These are phyloP conservation scores for Molossus alvarezi DNA, from an alignment of 2,797 vertebrate species.

Conservation along the genomic window DNA sequence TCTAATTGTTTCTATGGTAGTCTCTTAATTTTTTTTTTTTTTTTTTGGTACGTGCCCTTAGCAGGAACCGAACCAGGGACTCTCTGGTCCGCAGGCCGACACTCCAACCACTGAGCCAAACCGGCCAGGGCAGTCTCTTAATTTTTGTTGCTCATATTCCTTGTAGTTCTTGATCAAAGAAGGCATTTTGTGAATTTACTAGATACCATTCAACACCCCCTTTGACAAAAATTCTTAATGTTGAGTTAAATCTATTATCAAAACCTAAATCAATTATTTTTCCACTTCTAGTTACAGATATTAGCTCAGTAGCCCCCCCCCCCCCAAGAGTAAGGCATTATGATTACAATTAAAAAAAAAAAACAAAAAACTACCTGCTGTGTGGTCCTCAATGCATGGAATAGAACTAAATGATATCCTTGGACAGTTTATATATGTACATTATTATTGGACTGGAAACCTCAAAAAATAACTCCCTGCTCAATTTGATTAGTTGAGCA, in stretches of 20 bases:
- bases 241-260: not conserved
- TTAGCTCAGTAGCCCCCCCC: not conserved
- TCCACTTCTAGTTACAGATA: not conserved
- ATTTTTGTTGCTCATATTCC: not conserved
- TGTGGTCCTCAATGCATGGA: slow-evolving; percentile 63
- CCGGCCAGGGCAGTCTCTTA: not conserved
- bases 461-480: not conserved
- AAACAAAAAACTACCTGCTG: not conserved
- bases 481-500: not conserved
- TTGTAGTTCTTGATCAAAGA: not conserved
- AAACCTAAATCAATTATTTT: not conserved
- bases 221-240: slow-evolving; percentile 13
- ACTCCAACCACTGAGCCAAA: too few species aligned
- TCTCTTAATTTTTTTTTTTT: not conserved
- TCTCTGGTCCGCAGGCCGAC: too few species aligned
- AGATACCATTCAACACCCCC: not conserved
- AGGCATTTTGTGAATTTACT: not conserved
- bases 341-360: slow-evolving; percentile 63
- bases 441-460: not conserved
- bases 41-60: too few species aligned
- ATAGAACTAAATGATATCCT: not conserved
- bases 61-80: too few species aligned
- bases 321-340: not conserved
- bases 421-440: not conserved
- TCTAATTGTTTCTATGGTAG: not conserved